Evolutionary conservation across 2,113 vertebrate genomes (phyloP).

Genomic region (Sebastes schlegelii): DNA sequence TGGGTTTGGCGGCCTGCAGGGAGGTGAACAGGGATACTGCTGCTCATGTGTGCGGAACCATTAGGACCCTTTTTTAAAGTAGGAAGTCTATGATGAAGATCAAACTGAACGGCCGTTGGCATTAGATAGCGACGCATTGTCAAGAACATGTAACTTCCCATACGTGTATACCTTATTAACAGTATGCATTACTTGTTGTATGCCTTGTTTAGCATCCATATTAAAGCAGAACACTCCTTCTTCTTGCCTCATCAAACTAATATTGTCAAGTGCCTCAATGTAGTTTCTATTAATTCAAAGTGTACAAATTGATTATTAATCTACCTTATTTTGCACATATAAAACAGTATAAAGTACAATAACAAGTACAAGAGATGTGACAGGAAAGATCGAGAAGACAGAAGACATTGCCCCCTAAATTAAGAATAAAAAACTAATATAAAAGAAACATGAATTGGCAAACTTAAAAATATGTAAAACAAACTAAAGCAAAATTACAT

Average conservation of each 20-base stretch:
- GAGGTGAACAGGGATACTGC: conserved; percentile 36
- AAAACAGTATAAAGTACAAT: neutral
- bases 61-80: neutral
- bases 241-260: neutral
- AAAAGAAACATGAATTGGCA: neutral
- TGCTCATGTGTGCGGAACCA: conserved; percentile 49
- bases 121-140: too few species aligned
- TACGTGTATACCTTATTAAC: neutral
- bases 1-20: conserved; percentile 6
- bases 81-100: too few species aligned
- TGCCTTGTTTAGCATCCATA: neutral
- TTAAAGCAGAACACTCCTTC: neutral
- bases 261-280: neutral
- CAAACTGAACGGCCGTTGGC: too few species aligned
- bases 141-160: neutral
- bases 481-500: neutral
- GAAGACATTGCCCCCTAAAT: neutral
- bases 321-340: neutral
- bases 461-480: too few species aligned
- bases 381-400: neutral
- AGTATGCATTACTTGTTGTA: neutral
- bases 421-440: neutral
- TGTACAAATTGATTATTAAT: neutral
- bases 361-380: neutral
- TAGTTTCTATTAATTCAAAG: neutral